Conservation (phyloP, 2,113 vertebrate species). For the Entelurus aequoreus region DNA sequence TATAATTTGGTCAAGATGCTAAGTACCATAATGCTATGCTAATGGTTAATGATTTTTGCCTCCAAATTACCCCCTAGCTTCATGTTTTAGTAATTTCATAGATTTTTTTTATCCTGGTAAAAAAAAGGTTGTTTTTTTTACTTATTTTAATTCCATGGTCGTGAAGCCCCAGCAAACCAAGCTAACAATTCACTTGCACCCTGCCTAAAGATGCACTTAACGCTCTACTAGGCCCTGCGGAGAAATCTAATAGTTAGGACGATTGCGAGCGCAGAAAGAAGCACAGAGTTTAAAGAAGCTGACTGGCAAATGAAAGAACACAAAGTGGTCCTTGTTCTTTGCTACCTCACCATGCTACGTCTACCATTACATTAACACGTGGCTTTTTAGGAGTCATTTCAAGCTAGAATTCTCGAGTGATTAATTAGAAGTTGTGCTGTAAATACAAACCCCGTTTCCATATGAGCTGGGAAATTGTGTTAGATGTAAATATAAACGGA, state of each 20-base stretch:
- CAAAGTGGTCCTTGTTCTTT: constrained; percentile 9
- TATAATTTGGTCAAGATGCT: too few species aligned
- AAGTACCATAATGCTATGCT: too few species aligned
- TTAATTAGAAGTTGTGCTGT: background rate
- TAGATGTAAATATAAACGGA: too few species aligned
- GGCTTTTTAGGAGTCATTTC: background rate
- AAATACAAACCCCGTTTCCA: too few species aligned
- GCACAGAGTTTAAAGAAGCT: background rate
- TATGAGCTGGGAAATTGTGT: too few species aligned
- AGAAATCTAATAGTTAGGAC: constrained; percentile 30
- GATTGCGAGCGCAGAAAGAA: constrained; percentile 19
- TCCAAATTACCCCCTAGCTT: too few species aligned
- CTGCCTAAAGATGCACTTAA: background rate
- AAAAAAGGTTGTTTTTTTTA: background rate
- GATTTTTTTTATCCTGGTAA: background rate
- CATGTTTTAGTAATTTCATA: too few species aligned
- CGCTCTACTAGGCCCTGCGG: background rate
- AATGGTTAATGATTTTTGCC: too few species aligned
- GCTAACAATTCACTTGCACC: background rate
- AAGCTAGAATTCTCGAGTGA: background rate
- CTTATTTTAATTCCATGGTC: background rate
- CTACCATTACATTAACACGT: too few species aligned
- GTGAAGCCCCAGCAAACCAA: background rate
- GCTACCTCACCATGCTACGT: background rate
- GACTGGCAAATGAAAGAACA: constrained; percentile 8